phyloP scores from a whole-genome alignment of 2,113 vertebrate species.

The Pygoscelis antarcticus region DNA sequence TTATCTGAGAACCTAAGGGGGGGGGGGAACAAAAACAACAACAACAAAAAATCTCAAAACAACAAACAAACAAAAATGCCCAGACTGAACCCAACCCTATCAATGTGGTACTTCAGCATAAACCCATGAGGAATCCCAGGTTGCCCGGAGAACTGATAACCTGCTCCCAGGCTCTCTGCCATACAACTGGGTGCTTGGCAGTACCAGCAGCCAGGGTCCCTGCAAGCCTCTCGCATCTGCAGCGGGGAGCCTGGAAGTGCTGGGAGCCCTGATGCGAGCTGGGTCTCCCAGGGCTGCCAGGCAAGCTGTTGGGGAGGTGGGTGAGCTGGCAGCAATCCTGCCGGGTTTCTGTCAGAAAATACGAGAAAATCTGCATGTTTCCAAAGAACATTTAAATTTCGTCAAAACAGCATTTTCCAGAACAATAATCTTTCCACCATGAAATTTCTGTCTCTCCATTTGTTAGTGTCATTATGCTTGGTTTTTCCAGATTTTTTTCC shows the following conservation, averaged over 20 bases:
- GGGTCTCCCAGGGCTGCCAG: background rate
- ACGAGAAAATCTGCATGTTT: background rate
- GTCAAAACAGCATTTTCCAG: background rate
- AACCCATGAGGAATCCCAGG: background rate
- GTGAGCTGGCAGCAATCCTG: background rate
- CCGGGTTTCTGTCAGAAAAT: background rate
- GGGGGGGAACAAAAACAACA: background rate
- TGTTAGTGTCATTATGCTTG: background rate
- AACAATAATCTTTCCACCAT: background rate
- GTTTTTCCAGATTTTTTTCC: rapidly evolving
- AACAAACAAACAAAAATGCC: background rate
- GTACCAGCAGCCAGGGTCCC: background rate
- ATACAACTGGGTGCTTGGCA: background rate
- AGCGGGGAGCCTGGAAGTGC: background rate
- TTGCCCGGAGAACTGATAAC: background rate
- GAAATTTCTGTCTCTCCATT: background rate
- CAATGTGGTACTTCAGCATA: background rate
- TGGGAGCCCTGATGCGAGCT: background rate
- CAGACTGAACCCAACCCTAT: background rate
- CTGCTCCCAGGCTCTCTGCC: background rate
- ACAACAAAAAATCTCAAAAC: background rate
- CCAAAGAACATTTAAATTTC: background rate
- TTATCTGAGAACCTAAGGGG: background rate
- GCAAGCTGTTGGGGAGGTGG: background rate
- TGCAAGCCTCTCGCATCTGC: background rate